Conservation (phyloP, 2,888 invertebrate genomes). For the Drosophila subsilvestris region DNA sequence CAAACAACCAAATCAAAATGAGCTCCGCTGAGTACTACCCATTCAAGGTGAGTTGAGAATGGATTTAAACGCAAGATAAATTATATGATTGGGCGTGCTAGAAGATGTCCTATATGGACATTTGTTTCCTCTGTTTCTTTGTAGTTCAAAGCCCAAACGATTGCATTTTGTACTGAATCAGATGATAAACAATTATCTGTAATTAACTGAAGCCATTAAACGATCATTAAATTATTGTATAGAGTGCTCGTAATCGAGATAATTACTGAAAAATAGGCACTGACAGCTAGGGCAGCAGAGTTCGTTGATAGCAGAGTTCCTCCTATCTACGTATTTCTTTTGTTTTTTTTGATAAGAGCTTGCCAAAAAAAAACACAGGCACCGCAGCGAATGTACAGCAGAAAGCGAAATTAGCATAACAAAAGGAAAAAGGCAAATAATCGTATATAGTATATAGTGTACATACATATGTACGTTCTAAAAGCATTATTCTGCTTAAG, state of each 20-base stretch:
- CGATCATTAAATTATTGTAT: conserved; percentile 19
- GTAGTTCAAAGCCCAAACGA: background rate
- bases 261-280: conserved; percentile 19
- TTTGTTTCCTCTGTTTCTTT: background rate
- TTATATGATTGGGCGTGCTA: too few species aligned
- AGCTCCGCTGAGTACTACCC: conserved; percentile 93
- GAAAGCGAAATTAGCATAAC: background rate
- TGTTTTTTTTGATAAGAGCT: background rate
- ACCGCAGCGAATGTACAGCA: background rate
- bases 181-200: conserved; percentile 35
- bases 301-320: conserved; percentile 10
- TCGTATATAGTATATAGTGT: background rate
- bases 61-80: background rate
- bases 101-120: too few species aligned
- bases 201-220: conserved; percentile 23
- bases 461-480: too few species aligned
- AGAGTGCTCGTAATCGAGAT: conserved; percentile 19
- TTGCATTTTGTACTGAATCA: background rate
- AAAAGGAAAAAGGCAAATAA: background rate
- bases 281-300: background rate
- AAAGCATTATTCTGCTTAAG: background rate
- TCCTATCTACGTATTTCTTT: background rate
- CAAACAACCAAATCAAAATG: conserved; percentile 85
- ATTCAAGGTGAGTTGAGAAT: conserved; percentile 88
- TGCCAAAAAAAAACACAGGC: background rate